Percentiles rank a stretch among this genome's conserved stretches.
These are phyloP conservation scores for Hedya salicella DNA, from an alignment of 2,888 invertebrate species.

Conservation along the genomic window DNA sequence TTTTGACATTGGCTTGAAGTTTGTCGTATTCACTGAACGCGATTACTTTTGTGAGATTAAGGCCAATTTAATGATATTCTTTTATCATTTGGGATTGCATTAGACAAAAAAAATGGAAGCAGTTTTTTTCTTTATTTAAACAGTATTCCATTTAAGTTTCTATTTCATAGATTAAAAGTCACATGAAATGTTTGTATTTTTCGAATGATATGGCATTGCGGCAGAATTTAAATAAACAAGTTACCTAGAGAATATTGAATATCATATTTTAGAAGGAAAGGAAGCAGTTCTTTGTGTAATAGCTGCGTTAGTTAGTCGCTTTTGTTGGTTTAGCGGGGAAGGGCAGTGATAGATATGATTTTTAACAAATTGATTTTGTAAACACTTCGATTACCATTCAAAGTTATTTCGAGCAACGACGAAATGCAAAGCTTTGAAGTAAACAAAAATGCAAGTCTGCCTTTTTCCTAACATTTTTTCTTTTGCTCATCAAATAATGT, in stretches of 20 bases:
- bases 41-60: conserved; percentile 18
- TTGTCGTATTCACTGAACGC: conserved; percentile 19
- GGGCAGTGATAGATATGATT: not conserved
- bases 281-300: conserved; percentile 13
- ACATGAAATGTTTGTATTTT: conserved; percentile 21
- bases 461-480: not conserved
- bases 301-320: conserved; percentile 22
- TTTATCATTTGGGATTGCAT: conserved; percentile 12
- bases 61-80: conserved; percentile 5
- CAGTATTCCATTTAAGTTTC: conserved; percentile 20
- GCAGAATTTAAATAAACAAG: conserved; percentile 8
- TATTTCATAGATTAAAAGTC: conserved; percentile 7
- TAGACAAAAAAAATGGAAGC: conserved; percentile 18
- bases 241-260: conserved; percentile 25
- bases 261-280: not conserved
- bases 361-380: conserved; percentile 13
- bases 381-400: not conserved
- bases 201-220: conserved; percentile 12
- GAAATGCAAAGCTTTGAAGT: conserved; percentile 2
- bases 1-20: conserved; percentile 14
- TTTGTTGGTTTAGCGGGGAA: conserved; percentile 15
- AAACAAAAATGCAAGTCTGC: not conserved
- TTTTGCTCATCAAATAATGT: not conserved
- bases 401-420: not conserved
- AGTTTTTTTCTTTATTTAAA: conserved; percentile 11